Evolutionary conservation across 2,113 vertebrate species (phyloP).

Genomic region (Falco punctatus): DNA sequence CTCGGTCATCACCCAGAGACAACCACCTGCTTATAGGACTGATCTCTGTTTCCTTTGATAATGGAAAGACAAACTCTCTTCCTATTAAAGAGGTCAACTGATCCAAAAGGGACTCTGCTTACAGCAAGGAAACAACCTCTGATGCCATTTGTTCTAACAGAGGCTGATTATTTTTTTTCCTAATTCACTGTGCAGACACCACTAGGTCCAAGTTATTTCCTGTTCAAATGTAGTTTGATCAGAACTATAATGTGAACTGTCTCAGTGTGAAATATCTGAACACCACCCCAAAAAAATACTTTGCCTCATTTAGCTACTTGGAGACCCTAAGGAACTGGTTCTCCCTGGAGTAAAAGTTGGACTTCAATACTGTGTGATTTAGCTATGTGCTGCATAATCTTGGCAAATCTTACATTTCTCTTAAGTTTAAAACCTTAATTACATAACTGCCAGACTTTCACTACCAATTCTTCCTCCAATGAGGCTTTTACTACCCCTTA

Average conservation of each 20-base stretch:
- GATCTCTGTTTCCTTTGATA: constrained; percentile 22
- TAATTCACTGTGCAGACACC: background rate
- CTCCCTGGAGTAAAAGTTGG: background rate
- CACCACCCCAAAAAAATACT: background rate
- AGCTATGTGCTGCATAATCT: background rate
- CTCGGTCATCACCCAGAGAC: constrained; percentile 7
- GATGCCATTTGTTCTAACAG: background rate
- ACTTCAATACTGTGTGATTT: background rate
- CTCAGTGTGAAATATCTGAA: background rate
- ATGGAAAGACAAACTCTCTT: background rate
- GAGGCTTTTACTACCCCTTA: background rate
- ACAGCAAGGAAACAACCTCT: background rate
- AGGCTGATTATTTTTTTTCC: background rate
- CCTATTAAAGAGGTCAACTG: background rate
- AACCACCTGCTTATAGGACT: constrained; percentile 20
- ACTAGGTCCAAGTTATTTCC: background rate
- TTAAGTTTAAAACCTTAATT: background rate
- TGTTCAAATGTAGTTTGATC: background rate
- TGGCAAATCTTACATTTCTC: background rate
- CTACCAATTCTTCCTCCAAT: background rate
- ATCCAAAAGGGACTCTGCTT: background rate
- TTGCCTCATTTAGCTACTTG: background rate
- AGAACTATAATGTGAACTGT: background rate
- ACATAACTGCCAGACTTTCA: background rate
- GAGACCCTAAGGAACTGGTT: background rate